Evolutionary conservation across 2,797 vertebrate genomes (phyloP).

Genomic region (Etheostoma nigrum): DNA sequence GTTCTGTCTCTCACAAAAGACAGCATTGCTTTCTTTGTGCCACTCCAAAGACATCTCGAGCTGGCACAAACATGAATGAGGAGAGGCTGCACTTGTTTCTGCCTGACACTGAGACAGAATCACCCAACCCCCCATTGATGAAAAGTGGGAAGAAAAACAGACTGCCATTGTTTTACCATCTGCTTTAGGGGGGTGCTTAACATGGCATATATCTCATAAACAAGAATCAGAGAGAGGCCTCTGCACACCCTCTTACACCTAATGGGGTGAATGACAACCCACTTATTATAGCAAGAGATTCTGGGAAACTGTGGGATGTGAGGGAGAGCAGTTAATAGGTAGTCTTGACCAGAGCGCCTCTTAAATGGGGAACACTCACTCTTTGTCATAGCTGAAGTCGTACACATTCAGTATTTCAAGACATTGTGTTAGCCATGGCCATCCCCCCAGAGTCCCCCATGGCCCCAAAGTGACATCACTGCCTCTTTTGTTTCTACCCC

Average conservation of each 20-base stretch:
- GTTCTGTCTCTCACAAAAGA: conserved; percentile 53
- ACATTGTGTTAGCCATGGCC: conserved; percentile 43
- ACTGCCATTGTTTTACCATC: conserved; percentile 71
- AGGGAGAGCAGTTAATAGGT: conserved; percentile 55
- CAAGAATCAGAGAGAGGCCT: conserved; percentile 60
- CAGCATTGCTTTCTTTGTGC: conserved; percentile 61
- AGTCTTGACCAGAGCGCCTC: conserved; percentile 53
- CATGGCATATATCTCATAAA: conserved; percentile 68
- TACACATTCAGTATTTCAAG: conserved; percentile 48
- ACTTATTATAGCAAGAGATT: conserved; percentile 69
- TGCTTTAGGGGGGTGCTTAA: conserved; percentile 42
- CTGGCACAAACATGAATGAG: conserved; percentile 64
- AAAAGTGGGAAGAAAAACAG: conserved; percentile 68
- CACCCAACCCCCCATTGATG: conserved; percentile 63
- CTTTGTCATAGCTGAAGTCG: conserved; percentile 67
- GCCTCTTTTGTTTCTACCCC: conserved; percentile 61
- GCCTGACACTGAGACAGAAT: conserved; percentile 57
- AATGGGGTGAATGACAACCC: conserved; percentile 70
- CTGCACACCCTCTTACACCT: conserved; percentile 54
- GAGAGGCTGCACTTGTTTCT: conserved; percentile 69
- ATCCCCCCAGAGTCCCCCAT: conserved; percentile 36
- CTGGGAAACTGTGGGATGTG: conserved; percentile 59
- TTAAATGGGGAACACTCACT: conserved; percentile 54
- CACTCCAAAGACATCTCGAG: conserved; percentile 65
- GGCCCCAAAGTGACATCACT: conserved; percentile 66